phyloP scores from a whole-genome alignment of 1,140 invertebrate genomes.

The Mactra quadrangularis region DNA sequence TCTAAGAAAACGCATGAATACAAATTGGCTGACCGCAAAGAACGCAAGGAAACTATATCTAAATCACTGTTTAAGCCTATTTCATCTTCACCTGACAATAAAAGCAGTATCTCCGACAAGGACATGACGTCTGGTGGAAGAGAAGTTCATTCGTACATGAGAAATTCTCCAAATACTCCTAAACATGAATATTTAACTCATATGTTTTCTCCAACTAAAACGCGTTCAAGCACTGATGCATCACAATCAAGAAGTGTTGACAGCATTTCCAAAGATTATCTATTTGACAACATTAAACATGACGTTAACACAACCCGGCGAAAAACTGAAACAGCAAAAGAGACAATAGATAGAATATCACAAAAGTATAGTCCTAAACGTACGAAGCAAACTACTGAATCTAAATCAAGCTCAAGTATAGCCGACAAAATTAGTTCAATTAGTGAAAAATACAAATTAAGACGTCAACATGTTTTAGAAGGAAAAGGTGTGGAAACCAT shows the following conservation, averaged over 20 bases:
- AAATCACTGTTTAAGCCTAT: slow-evolving; percentile 18
- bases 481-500: slow-evolving; percentile 23
- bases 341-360: slow-evolving; percentile 34
- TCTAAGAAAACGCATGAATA: no score
- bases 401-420: background rate
- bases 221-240: no score
- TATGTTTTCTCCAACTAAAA: no score
- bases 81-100: background rate
- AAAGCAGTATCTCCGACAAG: slow-evolving; percentile 35
- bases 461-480: slow-evolving; percentile 36
- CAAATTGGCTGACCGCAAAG: no score
- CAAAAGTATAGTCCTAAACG: slow-evolving; percentile 30
- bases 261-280: background rate
- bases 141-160: slow-evolving; percentile 32
- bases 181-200: background rate
- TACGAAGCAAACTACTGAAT: background rate
- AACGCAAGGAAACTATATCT: background rate
- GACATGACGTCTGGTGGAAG: slow-evolving; percentile 50
- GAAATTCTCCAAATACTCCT: slow-evolving; percentile 6
- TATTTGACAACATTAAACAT: background rate
- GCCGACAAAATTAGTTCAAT: slow-evolving; percentile 31
- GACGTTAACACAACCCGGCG: no score
- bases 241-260: background rate
- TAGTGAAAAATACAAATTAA: slow-evolving; percentile 27
- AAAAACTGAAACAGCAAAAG: background rate